Evolutionary conservation across 2,888 invertebrate species (phyloP).

Genomic region (Hyalella azteca): DNA sequence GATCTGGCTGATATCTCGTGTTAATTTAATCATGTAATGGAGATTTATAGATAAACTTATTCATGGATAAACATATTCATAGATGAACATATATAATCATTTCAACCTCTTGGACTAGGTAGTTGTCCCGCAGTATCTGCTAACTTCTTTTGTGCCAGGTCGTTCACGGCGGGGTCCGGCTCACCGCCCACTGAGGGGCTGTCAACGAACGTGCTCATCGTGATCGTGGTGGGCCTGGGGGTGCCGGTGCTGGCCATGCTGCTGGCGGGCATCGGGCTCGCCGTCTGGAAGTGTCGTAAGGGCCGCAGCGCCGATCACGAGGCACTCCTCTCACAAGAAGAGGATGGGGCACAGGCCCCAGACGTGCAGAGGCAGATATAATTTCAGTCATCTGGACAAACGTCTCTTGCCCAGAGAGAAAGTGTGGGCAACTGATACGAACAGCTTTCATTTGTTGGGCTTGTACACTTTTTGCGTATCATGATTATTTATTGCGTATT

Average conservation of each 20-base stretch:
- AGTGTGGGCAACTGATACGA: too few relatives aligned
- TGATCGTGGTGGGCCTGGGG: conserved; percentile 47
- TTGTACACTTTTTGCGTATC: too few relatives aligned
- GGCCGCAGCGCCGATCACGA: not conserved
- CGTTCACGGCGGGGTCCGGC: conserved; percentile 46
- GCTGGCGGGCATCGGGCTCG: conserved; percentile 39
- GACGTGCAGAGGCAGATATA: too few relatives aligned
- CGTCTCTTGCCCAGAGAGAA: too few relatives aligned
- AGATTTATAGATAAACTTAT: too few relatives aligned
- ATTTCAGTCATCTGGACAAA: too few relatives aligned
- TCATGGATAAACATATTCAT: too few relatives aligned
- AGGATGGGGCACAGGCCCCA: not conserved
- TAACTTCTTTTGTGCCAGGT: conserved; percentile 40
- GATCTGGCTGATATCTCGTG: too few relatives aligned
- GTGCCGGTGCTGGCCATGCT: conserved; percentile 44
- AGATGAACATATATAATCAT: too few relatives aligned
- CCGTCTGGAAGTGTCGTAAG: not conserved
- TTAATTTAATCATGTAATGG: too few relatives aligned
- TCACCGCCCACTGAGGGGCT: conserved; percentile 42
- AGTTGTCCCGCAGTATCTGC: not conserved
- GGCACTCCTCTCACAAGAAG: conserved; percentile 11
- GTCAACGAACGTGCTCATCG: conserved; percentile 43
- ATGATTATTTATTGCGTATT: too few relatives aligned
- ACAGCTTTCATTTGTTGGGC: too few relatives aligned
- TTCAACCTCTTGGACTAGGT: not conserved